Conservation (phyloP, 2,113 vertebrate genomes). For the Sinocyclocheilus anshuiensis region DNA sequence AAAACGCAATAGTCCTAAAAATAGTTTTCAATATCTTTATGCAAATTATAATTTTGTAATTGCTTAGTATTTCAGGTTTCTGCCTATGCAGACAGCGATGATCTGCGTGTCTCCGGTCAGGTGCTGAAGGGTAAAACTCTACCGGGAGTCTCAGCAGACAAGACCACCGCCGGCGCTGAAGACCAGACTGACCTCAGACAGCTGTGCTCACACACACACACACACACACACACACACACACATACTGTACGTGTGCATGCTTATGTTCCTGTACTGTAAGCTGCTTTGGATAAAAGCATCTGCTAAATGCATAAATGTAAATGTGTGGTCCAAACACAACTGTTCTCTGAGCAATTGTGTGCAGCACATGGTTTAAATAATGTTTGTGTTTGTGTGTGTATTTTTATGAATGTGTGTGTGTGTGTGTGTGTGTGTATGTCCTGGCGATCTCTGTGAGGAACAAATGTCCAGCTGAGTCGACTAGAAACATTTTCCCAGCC, state of each 20-base stretch:
- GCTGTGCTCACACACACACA: not conserved
- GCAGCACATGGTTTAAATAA: not conserved
- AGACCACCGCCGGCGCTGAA: not conserved
- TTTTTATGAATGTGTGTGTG: not conserved
- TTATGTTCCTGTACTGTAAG: not conserved
- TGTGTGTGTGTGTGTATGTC: not conserved
- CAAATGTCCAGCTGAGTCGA: not conserved
- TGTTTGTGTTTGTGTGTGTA: not conserved
- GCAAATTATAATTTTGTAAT: not conserved
- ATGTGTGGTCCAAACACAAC: not conserved
- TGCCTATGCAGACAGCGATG: not conserved
- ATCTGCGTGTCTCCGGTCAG: not conserved
- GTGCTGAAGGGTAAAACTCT: slow-evolving; percentile 5
- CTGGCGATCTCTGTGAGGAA: not conserved
- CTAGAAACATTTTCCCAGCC: not conserved
- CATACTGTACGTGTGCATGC: not conserved
- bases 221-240: not conserved
- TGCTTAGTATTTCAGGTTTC: not conserved
- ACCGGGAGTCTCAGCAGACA: not conserved
- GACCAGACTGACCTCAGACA: not conserved
- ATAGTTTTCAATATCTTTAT: not conserved
- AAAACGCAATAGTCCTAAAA: not conserved
- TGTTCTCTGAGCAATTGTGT: not conserved
- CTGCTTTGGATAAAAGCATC: not conserved
- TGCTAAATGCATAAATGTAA: not conserved